These are phyloP conservation scores for Nycticebus coucang DNA, from an alignment of 2,113 vertebrate genomes.

Conservation along the genomic window DNA sequence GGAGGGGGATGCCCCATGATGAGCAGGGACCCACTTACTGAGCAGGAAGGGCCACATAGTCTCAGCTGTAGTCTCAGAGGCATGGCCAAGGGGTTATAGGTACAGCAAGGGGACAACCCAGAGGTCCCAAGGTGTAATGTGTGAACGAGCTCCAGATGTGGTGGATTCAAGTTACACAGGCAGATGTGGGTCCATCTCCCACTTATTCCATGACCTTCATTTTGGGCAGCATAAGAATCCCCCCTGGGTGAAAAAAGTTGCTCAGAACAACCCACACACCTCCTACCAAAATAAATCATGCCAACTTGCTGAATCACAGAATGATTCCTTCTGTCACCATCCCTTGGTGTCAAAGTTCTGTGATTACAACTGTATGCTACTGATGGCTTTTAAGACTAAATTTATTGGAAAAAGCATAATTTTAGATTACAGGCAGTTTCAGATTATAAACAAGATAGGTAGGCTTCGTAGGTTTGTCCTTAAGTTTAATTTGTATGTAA, in stretches of 20 bases:
- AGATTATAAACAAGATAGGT: no score
- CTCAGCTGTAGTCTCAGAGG: no score
- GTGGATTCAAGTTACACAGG: not conserved
- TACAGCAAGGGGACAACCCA: not conserved
- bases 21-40: not conserved
- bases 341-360: not conserved
- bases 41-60: not conserved
- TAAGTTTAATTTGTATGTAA: no score
- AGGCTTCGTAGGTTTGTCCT: no score
- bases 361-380: not conserved
- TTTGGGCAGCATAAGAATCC: not conserved
- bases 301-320: not conserved
- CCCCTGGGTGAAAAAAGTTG: not conserved
- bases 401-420: not conserved
- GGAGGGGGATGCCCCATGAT: not conserved
- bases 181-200: not conserved
- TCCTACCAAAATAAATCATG: not conserved
- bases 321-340: not conserved
- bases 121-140: not conserved
- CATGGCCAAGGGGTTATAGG: not conserved
- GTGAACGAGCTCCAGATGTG: not conserved
- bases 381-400: not conserved
- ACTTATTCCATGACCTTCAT: not conserved
- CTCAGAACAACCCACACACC: not conserved
- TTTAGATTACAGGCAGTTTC: no score